Evolutionary conservation across 1,140 invertebrate species (phyloP), one percentile per base, ranked within the genome.

Genomic region (Dreissena rostriformis): DNA sequence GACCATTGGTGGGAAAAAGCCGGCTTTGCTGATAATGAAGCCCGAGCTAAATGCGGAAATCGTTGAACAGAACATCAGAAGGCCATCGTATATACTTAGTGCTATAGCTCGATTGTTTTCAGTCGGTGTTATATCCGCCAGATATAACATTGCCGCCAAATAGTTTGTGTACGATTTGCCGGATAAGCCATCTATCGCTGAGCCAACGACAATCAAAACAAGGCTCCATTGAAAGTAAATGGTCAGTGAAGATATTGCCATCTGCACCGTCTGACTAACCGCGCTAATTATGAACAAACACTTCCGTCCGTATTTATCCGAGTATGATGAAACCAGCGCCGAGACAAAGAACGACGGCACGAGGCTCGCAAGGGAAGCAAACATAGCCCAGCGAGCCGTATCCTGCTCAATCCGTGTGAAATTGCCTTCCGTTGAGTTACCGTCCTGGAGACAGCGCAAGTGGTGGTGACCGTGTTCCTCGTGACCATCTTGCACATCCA

Each of bases 361-460:
- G 17, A 1, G 24, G 14, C 14, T 11, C 19, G 80, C 70, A 12
- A 82, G 39, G 8, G 70, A 24, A n/a, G 53, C n/a, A 17, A 65
- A 73, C 80, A 82, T 82, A 15, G 51, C 28, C 80, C 80, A 82
- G 8, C 52, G 28, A 17, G 80, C 70, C 29, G 80, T 74, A n/a
- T 82, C 71, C 61, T 73, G 17, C 24, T 82, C 55, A 11, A 74
- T 63, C 22, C 52, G 7, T 14, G 29, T 24, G 49, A 24, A 74
- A 51, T 39, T 53, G 6, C 5, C 22, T 51, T 82, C 73, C 14
- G n/a, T 29, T 8, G 80, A 72, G 26, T 82, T 49, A 39, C 39
- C 66, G 19, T 77, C 26, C 66, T 77, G 28, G 17, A 39, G 19
- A 22, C 55, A 39, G 28, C 29, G 28, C 75, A 77, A 8, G 29